Evolutionary conservation across 2,113 vertebrate species (phyloP).

Genomic region (Vireo altiloquus): DNA sequence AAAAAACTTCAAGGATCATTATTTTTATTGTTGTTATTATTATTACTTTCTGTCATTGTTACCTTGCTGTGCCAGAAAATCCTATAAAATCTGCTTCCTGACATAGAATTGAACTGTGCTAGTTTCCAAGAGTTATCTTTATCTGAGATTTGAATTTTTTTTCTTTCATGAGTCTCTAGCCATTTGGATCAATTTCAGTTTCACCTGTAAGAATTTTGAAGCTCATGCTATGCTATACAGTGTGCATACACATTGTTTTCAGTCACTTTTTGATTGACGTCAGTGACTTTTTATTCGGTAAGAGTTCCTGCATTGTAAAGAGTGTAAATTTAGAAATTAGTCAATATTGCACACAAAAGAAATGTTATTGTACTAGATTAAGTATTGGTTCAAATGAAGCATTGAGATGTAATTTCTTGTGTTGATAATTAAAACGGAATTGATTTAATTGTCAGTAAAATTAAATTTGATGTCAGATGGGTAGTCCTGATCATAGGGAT

Average conservation of each 20-base stretch:
- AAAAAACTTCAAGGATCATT: background rate
- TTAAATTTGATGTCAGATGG: too few relatives aligned
- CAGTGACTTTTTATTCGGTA: background rate
- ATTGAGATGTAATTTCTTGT: background rate
- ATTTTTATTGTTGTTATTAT: background rate
- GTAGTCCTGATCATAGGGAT: too few relatives aligned
- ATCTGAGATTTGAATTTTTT: background rate
- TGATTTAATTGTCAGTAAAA: too few relatives aligned
- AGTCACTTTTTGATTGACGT: background rate
- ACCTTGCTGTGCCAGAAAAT: background rate
- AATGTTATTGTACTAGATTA: background rate
- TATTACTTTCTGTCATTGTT: background rate
- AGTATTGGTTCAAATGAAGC: background rate
- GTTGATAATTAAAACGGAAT: too few relatives aligned
- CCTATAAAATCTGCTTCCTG: background rate
- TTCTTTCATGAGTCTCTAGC: background rate
- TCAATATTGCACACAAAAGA: background rate
- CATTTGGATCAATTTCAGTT: background rate
- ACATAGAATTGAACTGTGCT: background rate
- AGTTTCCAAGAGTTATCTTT: background rate
- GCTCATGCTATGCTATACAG: background rate
- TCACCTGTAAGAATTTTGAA: background rate
- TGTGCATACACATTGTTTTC: background rate
- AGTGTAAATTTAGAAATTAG: background rate
- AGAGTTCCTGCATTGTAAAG: background rate